These are phyloP conservation scores for Callaeas wilsoni DNA, from an alignment of 2,113 vertebrate species.

Conservation along the genomic window DNA sequence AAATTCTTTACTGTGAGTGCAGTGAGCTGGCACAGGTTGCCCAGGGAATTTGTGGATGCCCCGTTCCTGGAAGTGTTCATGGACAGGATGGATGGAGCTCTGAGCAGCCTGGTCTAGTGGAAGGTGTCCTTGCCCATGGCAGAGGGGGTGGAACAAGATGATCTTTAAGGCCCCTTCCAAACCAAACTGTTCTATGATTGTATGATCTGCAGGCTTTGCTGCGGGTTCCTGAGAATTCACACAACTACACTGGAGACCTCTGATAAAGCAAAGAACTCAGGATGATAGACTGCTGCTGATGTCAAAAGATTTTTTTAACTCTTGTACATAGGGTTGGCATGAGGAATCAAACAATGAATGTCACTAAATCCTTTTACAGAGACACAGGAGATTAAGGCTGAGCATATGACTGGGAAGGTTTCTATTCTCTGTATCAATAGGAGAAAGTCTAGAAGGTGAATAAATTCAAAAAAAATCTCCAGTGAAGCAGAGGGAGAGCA, in stretches of 20 bases:
- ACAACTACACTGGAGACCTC: neutral
- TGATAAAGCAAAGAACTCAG: neutral
- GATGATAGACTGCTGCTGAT: neutral
- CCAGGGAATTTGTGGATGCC: neutral
- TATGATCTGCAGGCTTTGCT: neutral
- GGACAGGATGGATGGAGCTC: neutral
- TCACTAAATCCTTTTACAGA: neutral
- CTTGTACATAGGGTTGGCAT: neutral
- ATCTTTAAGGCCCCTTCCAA: neutral
- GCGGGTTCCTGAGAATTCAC: neutral
- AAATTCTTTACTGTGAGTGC: neutral
- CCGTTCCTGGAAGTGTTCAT: neutral
- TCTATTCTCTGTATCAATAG: neutral
- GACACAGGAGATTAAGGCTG: neutral
- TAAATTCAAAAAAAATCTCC: neutral
- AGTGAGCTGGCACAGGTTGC: neutral
- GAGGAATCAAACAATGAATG: neutral
- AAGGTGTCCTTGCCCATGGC: neutral
- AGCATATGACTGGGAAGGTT: neutral
- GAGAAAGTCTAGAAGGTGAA: conserved; percentile 3
- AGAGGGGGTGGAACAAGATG: neutral
- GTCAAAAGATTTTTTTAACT: neutral
- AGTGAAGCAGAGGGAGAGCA: neutral
- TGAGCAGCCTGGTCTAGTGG: neutral
- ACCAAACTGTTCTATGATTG: neutral